Evolutionary conservation across 1,140 invertebrate genomes (phyloP).

Genomic region (Diachasmimorpha longicaudata): DNA sequence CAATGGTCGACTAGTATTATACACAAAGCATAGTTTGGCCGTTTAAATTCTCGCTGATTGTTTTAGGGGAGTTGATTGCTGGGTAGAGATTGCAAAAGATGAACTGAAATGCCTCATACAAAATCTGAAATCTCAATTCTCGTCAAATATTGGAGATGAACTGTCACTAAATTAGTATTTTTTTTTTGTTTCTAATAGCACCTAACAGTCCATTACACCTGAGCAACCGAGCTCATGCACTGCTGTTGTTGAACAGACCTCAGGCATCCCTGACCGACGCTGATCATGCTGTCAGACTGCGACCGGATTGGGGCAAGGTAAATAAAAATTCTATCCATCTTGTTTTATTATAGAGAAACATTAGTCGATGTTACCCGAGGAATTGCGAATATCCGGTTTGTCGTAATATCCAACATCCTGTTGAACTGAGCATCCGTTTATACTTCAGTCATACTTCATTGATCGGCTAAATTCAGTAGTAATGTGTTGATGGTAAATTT

Average conservation of each 20-base stretch:
- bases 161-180: not conserved
- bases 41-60: not conserved
- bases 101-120: no score
- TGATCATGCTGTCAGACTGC: slow-evolving; percentile 69
- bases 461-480: not conserved
- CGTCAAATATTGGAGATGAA: not conserved
- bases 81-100: not conserved
- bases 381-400: slow-evolving; percentile 1
- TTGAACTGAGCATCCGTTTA: not conserved
- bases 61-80: not conserved
- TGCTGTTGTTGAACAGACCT: slow-evolving; percentile 68
- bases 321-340: slow-evolving; percentile 29
- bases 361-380: not conserved
- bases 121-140: no score
- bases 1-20: not conserved
- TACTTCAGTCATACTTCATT: not conserved
- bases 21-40: slow-evolving; percentile 17
- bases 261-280: slow-evolving; percentile 75
- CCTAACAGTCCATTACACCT: slow-evolving; percentile 73
- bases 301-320: slow-evolving; percentile 78
- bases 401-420: not conserved
- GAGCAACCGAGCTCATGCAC: slow-evolving; percentile 72
- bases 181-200: slow-evolving; percentile 63
- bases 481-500: not conserved
- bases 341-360: not conserved